phyloP scores from a whole-genome alignment of 2,113 vertebrate genomes.

The Halcyon malimbica region DNA sequence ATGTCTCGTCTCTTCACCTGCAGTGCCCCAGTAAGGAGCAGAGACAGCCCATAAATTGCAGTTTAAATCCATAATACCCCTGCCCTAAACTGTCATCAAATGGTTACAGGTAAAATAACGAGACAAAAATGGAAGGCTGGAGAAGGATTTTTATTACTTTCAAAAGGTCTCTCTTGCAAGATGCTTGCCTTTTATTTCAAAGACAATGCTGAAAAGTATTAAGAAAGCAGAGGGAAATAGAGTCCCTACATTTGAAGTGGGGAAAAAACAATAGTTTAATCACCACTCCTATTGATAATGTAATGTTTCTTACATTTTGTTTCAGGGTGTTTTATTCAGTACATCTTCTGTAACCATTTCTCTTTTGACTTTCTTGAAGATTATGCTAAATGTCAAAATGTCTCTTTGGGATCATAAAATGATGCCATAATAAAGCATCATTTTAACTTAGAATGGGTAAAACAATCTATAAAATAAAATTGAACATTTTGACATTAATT shows the following conservation, averaged over 20 bases:
- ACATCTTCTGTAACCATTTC: slow-evolving; percentile 73
- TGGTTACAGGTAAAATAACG: slow-evolving; percentile 52
- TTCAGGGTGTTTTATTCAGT: slow-evolving; percentile 69
- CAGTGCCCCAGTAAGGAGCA: slow-evolving; percentile 18
- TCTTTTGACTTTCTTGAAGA: slow-evolving; percentile 74
- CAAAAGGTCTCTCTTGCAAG: slow-evolving; percentile 55
- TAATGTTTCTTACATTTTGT: slow-evolving; percentile 70
- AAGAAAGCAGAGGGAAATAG: not conserved
- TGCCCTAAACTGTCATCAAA: slow-evolving; percentile 34
- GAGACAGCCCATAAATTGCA: slow-evolving; percentile 32
- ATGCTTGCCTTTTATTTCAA: slow-evolving; percentile 39
- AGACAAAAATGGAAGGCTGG: slow-evolving; percentile 46
- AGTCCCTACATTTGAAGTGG: slow-evolving; percentile 17
- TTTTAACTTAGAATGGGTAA: slow-evolving; percentile 77
- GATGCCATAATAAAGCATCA: slow-evolving; percentile 70
- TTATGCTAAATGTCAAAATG: slow-evolving; percentile 82
- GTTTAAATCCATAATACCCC: slow-evolving; percentile 43
- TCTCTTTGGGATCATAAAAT: slow-evolving; percentile 77
- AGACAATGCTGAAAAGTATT: not conserved
- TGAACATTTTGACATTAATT: slow-evolving; percentile 77
- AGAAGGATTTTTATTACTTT: slow-evolving; percentile 65
- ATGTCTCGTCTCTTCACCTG: slow-evolving; percentile 32
- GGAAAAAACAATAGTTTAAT: slow-evolving; percentile 74
- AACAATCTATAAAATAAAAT: slow-evolving; percentile 81
- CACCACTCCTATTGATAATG: slow-evolving; percentile 71